Percentiles rank a stretch among this genome's conserved stretches.
Evolutionary conservation across 1,140 invertebrate species (phyloP).

Genomic region (Drosophila nigromelanica): DNA sequence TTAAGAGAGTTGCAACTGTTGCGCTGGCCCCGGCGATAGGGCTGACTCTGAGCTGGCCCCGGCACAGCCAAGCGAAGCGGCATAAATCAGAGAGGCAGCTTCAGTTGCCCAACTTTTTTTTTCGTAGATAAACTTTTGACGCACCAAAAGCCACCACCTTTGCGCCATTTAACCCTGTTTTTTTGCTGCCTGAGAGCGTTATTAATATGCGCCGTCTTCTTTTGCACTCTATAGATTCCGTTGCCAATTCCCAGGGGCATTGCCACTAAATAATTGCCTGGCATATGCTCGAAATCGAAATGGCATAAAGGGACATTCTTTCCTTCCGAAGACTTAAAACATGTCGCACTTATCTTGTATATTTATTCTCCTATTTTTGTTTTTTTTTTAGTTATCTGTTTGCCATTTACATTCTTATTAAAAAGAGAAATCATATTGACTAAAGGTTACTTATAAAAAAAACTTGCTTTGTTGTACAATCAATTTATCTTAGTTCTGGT

Average conservation of each 20-base stretch:
- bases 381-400: too few relatives aligned
- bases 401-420: not conserved
- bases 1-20: slow-evolving; percentile 82
- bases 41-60: slow-evolving; percentile 1
- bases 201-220: slow-evolving; percentile 75
- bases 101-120: slow-evolving; percentile 32
- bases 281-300: slow-evolving; percentile 46
- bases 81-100: slow-evolving; percentile 71
- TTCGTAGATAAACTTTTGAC: slow-evolving; percentile 73
- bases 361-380: slow-evolving; percentile 35
- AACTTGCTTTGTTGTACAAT: too few relatives aligned
- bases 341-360: slow-evolving; percentile 8
- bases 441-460: too few relatives aligned
- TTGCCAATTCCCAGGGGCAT: slow-evolving; percentile 40
- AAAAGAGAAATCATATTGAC: too few relatives aligned
- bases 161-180: slow-evolving; percentile 77
- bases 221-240: slow-evolving; percentile 13
- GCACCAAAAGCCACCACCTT: slow-evolving; percentile 56
- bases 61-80: slow-evolving; percentile 58
- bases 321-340: slow-evolving; percentile 10
- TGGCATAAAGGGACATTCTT: slow-evolving; percentile 6
- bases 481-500: too few relatives aligned
- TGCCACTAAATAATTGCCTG: slow-evolving; percentile 51
- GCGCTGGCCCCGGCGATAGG: slow-evolving; percentile 31
- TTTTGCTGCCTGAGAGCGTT: slow-evolving; percentile 44